These are phyloP conservation scores for Pandemis cinnamomeana DNA, from an alignment of 2,888 invertebrate genomes.

Conservation along the genomic window DNA sequence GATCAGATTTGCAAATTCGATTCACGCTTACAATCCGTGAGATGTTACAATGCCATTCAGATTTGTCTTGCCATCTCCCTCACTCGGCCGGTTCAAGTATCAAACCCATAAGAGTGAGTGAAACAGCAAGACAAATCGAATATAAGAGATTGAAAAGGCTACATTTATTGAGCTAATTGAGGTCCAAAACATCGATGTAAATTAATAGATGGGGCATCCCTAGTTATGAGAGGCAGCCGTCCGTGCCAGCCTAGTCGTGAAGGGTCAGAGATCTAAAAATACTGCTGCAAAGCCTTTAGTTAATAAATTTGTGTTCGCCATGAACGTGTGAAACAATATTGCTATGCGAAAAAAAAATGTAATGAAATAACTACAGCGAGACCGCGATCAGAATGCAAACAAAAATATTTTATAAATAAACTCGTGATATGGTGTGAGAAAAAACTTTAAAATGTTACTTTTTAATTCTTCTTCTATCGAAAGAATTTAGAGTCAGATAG, in stretches of 20 bases:
- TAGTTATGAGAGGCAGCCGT: slow-evolving; percentile 20
- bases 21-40: no score
- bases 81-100: no score
- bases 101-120: no score
- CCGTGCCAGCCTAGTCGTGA: slow-evolving; percentile 24
- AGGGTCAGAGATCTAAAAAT: slow-evolving; percentile 37
- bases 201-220: no score
- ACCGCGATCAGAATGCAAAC: neutral
- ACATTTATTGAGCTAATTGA: no score
- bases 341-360: neutral
- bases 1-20: no score
- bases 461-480: neutral
- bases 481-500: neutral
- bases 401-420: neutral
- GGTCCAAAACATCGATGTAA: no score
- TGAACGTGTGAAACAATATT: neutral
- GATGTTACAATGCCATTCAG: no score
- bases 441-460: neutral
- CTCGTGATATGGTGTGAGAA: neutral
- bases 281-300: slow-evolving; percentile 3
- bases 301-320: neutral
- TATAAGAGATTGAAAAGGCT: no score
- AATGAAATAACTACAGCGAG: neutral
- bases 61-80: no score
- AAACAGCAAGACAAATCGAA: no score